These are phyloP conservation scores for Incurvaria masculella DNA, from an alignment of 2,888 invertebrate genomes.

Conservation along the genomic window DNA sequence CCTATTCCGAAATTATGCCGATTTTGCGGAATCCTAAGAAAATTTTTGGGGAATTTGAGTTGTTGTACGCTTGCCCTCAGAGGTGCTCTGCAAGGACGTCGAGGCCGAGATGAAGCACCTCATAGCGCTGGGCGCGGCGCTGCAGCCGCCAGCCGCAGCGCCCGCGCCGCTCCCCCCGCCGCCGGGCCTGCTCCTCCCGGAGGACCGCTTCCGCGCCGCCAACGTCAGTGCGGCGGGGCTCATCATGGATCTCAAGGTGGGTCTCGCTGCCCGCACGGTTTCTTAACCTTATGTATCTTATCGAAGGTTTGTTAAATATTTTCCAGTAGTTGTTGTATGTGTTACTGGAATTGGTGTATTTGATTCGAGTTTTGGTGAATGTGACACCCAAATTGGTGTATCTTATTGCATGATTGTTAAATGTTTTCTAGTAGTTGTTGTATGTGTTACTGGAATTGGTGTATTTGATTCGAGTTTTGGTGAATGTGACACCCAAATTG, in stretches of 20 bases:
- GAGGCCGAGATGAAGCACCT: slow-evolving; percentile 28
- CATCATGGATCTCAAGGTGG: slow-evolving; percentile 34
- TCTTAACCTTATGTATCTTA: not conserved
- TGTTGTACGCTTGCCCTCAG: slow-evolving; percentile 18
- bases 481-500: too few relatives aligned
- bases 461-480: too few relatives aligned
- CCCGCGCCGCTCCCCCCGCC: not conserved
- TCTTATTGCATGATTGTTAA: too few relatives aligned
- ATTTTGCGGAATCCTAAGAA: too few relatives aligned
- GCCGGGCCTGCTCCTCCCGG: slow-evolving; percentile 17
- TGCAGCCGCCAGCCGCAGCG: slow-evolving; percentile 8
- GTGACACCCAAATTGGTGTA: too few relatives aligned
- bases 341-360: too few relatives aligned
- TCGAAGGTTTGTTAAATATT: too few relatives aligned
- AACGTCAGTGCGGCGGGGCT: slow-evolving; percentile 28
- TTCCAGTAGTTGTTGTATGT: slow-evolving; percentile 4
- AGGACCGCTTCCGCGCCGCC: slow-evolving; percentile 19
- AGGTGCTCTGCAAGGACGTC: slow-evolving; percentile 38
- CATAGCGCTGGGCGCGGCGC: slow-evolving; percentile 19
- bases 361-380: too few relatives aligned
- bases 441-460: too few relatives aligned
- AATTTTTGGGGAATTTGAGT: too few relatives aligned
- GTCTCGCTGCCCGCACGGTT: not conserved
- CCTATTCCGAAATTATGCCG: too few relatives aligned
- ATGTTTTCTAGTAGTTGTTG: too few relatives aligned